Base-by-base conservation (phyloP, 2,113 vertebrate species). In the Cynocephalus volans region DNA sequence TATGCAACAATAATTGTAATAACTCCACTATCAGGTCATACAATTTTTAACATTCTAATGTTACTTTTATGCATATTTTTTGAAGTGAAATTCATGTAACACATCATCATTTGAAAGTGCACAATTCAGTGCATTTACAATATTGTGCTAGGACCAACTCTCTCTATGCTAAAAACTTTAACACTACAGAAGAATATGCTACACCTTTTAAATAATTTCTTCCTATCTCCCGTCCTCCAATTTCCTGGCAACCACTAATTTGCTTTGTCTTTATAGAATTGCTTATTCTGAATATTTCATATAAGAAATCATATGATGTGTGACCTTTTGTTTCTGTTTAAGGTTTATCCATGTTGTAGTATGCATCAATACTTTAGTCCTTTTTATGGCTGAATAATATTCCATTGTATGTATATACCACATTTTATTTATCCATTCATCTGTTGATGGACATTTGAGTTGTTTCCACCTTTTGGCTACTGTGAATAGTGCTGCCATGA, bases 251-350 rank as follows among this genome's bases (percentile, higher is more conserved):
- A 87, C 18, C 33, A 65, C 23, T 65, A 77, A 87, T 45, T 52
- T 80, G 62, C 67, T 85, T 60, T 83, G 5, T 84, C n/a, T 92
- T 62, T 50, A 88, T 19, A 31, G 64, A 89, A 88, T 4, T 85
- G 56, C 50, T 75, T 92, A 79, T 80, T 89, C 76, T 73, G 6
- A 65, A 58, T 60, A 91, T 36, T 90, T 93, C 28, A 86, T 52
- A 73, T 24, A 58, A 93, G 26, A 18, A 93, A n/a, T 72, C 19
- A 83, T 13, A 93, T 5, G 64, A 33, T 65, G 24, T 79, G 10
- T 67, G 33, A 45, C 6, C 56, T 80, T 77, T 94, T 56, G 23
- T 58, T 52, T 48, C n/a, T 58, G 41, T 88, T 93, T 82, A 62
- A 90, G 62, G 75, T 36, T 82, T 58, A 60, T 50, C 50, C 10